These are phyloP conservation scores for Cantharis rufa DNA, from an alignment of 2,888 invertebrate species.

Conservation along the genomic window DNA sequence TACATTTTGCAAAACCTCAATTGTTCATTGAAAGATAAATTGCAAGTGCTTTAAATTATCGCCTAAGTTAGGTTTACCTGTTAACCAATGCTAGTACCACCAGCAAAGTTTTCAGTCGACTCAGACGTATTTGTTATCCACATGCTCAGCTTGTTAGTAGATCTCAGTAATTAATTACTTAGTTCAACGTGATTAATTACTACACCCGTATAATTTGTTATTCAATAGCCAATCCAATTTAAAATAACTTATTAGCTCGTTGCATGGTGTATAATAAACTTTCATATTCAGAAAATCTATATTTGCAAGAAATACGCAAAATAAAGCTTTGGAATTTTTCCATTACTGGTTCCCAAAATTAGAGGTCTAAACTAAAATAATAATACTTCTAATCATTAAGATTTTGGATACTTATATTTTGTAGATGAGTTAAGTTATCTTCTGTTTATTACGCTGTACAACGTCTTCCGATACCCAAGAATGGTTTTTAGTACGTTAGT, in stretches of 20 bases:
- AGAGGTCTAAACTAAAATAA: not conserved
- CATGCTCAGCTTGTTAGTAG: not conserved
- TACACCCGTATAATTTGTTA: slow-evolving; percentile 2
- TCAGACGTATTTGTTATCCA: slow-evolving; percentile 1
- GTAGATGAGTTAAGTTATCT: no score
- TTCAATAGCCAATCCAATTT: slow-evolving; percentile 3
- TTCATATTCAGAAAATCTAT: not conserved
- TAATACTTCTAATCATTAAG: no score
- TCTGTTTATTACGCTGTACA: no score
- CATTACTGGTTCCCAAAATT: not conserved
- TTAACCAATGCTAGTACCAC: not conserved
- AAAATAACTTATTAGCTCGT: not conserved
- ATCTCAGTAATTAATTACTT: slow-evolving; percentile 1
- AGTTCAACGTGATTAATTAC: slow-evolving; percentile 2
- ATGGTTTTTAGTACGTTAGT: no score
- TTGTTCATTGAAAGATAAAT: not conserved
- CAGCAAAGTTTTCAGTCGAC: not conserved
- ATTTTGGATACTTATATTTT: no score
- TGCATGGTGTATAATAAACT: not conserved
- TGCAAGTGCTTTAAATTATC: not conserved
- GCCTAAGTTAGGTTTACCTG: not conserved
- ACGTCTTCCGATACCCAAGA: no score
- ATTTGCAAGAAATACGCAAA: not conserved
- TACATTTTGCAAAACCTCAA: not conserved
- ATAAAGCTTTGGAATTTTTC: not conserved